Evolutionary conservation across 2,888 invertebrate genomes (phyloP), one percentile per base, ranked within the genome.

Genomic region (Tinea semifulvella): DNA sequence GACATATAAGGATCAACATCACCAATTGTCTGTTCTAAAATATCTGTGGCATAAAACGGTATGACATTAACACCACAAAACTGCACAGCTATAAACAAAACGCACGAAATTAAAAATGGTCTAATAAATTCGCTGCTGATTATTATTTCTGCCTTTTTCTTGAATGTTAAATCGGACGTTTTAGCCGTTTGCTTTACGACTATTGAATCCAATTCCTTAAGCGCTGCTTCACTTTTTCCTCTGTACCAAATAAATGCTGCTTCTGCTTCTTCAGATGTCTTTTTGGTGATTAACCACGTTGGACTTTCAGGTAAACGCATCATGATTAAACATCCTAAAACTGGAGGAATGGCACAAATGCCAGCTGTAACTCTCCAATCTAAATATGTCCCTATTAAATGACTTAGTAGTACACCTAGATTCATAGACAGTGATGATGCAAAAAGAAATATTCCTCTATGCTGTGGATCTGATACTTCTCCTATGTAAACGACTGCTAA

Each of bases 251-350:
- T 57, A 26, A 59, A 70, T 1, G 57, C 49, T 19, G 56, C 47
- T 4, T 55, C 51, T 1, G 68, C 70, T 49, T 59, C 54, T 2
- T 61, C 54, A 1, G 46, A 52, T 46, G 52, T 61, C 1, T 63
- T 65, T 51, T 65, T 65, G 2, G 57, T 50, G 17, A 69, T 54
- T 18, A 69, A 47, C 70, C 70, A 70, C 3, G 68, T 39, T 1
- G 70, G 70, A 19, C 68, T 69, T 52, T 70, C 69, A 55, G 61
- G 62, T 22, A 68, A 48, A 43, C 55, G 53, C 3, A 64, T 2
- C 1, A 65, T 28, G 8, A 60, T 45, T 1, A 50, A 6, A n/a
- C 60, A 52, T 28, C 59, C 48, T 11, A 61, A 1, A 3, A 61
- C n/a, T 46, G 52, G 60, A 1, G 67, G 60, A 11, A 57, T 26